These are phyloP conservation scores for Heliopora coerulea DNA, from an alignment of 92 coral and sea anemone species.

Conservation along the genomic window DNA sequence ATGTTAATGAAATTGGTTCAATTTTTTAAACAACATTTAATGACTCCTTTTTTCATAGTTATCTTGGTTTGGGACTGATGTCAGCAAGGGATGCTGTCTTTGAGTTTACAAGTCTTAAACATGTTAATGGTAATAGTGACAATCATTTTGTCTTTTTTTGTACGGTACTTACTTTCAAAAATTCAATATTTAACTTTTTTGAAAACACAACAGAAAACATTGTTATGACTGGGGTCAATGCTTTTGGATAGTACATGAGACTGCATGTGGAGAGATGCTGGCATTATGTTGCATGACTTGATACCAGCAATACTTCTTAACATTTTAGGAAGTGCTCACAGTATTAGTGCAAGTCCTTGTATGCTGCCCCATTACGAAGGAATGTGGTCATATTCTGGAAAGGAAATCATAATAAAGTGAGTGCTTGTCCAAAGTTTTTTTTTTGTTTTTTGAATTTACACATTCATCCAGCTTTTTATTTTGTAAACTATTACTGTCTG, in stretches of 20 bases:
- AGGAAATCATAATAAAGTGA: constrained; percentile 61
- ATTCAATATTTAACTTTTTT: too few species aligned
- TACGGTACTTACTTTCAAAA: too few species aligned
- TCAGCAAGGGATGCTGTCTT: constrained; percentile 85
- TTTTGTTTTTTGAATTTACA: neutral
- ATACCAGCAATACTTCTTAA: too few species aligned
- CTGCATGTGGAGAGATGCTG: too few species aligned
- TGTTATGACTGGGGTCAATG: too few species aligned
- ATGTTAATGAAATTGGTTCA: neutral
- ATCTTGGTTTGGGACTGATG: constrained; percentile 93
- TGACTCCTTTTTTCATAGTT: constrained; percentile 47
- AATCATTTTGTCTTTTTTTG: neutral
- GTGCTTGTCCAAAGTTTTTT: neutral
- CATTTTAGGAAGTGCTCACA: constrained; percentile 45
- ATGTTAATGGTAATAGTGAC: neutral
- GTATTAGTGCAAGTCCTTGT: constrained; percentile 75
- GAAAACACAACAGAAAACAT: too few species aligned
- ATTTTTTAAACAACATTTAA: neutral
- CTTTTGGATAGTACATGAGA: too few species aligned
- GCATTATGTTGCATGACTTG: too few species aligned
- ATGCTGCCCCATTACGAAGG: constrained; percentile 52
- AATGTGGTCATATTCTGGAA: constrained; percentile 70
- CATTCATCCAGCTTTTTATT: neutral
- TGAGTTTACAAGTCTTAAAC: constrained; percentile 43
- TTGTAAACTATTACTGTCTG: too few species aligned